Percentiles rank a stretch among this genome's conserved stretches.
Evolutionary conservation across 1,140 invertebrate genomes (phyloP).

Genomic region (Catajapyx aquilonaris): DNA sequence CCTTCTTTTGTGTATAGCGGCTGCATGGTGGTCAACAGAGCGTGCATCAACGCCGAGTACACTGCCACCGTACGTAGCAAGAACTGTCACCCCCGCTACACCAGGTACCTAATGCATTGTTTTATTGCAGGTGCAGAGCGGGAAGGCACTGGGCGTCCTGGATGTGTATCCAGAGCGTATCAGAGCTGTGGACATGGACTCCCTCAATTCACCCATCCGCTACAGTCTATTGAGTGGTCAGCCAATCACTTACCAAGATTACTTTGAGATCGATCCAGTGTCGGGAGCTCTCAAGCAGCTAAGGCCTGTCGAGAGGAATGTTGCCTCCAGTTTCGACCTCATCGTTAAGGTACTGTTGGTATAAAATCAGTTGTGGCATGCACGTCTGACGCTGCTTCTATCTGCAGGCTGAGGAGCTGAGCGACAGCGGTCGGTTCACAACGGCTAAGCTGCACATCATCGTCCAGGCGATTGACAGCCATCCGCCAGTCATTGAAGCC

Average conservation of each 20-base stretch:
- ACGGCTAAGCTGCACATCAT: constrained; percentile 58
- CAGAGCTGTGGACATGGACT: constrained; percentile 70
- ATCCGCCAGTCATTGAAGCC: constrained; percentile 53
- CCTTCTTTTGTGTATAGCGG: constrained; percentile 68
- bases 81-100: no score
- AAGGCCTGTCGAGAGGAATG: constrained; percentile 50
- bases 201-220: constrained; percentile 51
- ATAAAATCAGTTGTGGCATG: not conserved
- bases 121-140: constrained; percentile 61
- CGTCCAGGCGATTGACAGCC: constrained; percentile 62
- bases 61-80: constrained; percentile 36
- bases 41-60: constrained; percentile 66
- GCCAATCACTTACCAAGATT: constrained; percentile 48
- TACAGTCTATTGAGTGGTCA: constrained; percentile 62
- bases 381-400: constrained; percentile 3
- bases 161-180: constrained; percentile 70
- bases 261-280: constrained; percentile 60
- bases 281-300: constrained; percentile 61
- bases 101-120: no score
- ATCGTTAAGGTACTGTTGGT: constrained; percentile 37
- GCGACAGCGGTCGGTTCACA: constrained; percentile 49
- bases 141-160: constrained; percentile 54
- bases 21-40: constrained; percentile 50
- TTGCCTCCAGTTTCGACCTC: constrained; percentile 46
- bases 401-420: constrained; percentile 53